A percentile compares a stretch with the other conserved stretches of the same genome.
These are phyloP conservation scores for Notolepis coatsorum DNA, from an alignment of 2,797 vertebrate genomes.

Conservation along the genomic window DNA sequence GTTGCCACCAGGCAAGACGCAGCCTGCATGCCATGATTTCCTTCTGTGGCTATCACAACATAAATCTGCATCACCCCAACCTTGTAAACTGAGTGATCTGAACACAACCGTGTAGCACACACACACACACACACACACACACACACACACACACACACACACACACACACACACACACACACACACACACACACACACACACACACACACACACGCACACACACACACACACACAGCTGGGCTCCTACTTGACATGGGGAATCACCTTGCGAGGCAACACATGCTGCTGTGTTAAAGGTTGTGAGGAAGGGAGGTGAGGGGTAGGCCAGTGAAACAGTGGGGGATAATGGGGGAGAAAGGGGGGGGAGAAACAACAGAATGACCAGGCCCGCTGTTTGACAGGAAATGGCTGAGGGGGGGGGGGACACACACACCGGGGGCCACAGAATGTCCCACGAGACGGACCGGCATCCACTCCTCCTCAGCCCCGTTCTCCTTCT, in stretches of 20 bases:
- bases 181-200: neutral
- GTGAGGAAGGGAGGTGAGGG: neutral
- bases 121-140: neutral
- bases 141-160: slow-evolving; percentile 2
- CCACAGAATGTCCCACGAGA: slow-evolving; percentile 28
- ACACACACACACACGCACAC: neutral
- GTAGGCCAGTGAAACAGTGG: slow-evolving; percentile 21
- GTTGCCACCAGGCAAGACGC: neutral
- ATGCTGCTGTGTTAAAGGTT: slow-evolving; percentile 35
- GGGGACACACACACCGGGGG: neutral
- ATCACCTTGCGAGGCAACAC: slow-evolving; percentile 17
- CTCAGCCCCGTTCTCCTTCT: neutral
- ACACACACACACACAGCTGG: slow-evolving; percentile 13
- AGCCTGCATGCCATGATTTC: neutral
- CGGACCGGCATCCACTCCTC: slow-evolving; percentile 23
- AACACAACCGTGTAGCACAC: slow-evolving; percentile 15
- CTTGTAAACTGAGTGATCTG: slow-evolving; percentile 26
- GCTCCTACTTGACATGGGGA: neutral
- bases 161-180: neutral
- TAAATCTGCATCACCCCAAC: slow-evolving; percentile 27
- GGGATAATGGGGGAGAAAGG: slow-evolving; percentile 14
- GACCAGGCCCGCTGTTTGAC: slow-evolving; percentile 36
- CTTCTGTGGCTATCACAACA: slow-evolving; percentile 10
- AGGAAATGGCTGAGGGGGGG: slow-evolving; percentile 46
- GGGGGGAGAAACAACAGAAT: slow-evolving; percentile 30